A percentile compares a stretch with the other conserved stretches of the same genome.
Evolutionary conservation across 1,140 invertebrate genomes (phyloP).

Genomic region (Cyclina sinensis): DNA sequence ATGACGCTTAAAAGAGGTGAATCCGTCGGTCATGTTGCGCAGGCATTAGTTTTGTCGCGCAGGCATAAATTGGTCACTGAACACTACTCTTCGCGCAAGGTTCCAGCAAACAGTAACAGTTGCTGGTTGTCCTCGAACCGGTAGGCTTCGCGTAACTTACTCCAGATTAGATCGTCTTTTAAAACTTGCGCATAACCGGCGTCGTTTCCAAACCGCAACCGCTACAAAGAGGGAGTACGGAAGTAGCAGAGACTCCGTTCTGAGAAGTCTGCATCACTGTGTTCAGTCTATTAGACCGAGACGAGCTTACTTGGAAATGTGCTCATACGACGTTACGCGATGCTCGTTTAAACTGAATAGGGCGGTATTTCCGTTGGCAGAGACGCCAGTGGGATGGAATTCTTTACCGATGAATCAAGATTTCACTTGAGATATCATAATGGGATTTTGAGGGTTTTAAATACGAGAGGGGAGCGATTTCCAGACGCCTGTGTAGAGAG

Average conservation of each 20-base stretch:
- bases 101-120: too few species aligned
- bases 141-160: too few species aligned
- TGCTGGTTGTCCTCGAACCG: too few species aligned
- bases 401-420: conserved; percentile 44
- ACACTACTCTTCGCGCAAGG: too few species aligned
- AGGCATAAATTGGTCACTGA: too few species aligned
- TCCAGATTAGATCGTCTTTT: not conserved
- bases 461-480: conserved; percentile 47
- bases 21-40: too few species aligned
- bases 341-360: not conserved
- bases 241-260: too few species aligned
- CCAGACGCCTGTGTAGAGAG: not conserved
- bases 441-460: conserved; percentile 10
- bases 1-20: too few species aligned
- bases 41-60: too few species aligned
- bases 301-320: not conserved
- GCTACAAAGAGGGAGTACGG: too few species aligned
- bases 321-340: too few species aligned
- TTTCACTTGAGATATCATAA: conserved; percentile 13
- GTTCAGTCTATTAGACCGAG: conserved; percentile 17
- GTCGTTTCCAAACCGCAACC: too few species aligned
- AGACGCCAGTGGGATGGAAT: conserved; percentile 19
- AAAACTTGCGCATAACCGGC: not conserved
- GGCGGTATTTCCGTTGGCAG: not conserved
- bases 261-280: conserved; percentile 6